Conservation (phyloP, 2,797 vertebrate genomes). For the Danionella dracula region DNA sequence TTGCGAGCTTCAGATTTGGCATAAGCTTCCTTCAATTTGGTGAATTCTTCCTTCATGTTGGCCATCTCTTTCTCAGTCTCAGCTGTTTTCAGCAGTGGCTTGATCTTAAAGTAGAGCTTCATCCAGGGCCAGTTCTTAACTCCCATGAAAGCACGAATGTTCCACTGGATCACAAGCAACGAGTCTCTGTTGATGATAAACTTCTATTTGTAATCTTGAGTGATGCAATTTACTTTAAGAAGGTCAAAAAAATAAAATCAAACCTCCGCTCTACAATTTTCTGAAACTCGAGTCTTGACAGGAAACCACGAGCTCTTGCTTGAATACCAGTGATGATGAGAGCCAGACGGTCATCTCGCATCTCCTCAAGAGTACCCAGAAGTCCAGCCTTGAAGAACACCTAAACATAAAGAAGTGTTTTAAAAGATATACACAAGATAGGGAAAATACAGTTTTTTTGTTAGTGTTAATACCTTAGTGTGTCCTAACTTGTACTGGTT, state of each 20-base stretch:
- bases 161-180: constrained; percentile 74
- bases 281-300: constrained; percentile 59
- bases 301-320: constrained; percentile 49
- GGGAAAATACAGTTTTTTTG: too few relatives aligned
- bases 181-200: constrained; percentile 58
- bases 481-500: constrained; percentile 60
- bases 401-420: constrained; percentile 21
- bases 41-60: constrained; percentile 66
- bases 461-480: constrained; percentile 34
- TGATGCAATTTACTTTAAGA: background rate
- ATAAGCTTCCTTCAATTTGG: constrained; percentile 60
- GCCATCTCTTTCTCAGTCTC: constrained; percentile 76
- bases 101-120: constrained; percentile 81
- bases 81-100: constrained; percentile 71
- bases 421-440: too few relatives aligned
- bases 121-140: constrained; percentile 85
- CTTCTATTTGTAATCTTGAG: background rate
- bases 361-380: constrained; percentile 58
- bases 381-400: constrained; percentile 67
- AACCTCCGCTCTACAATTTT: constrained; percentile 61
- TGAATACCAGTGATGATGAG: constrained; percentile 61
- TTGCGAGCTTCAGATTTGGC: constrained; percentile 61
- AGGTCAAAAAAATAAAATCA: background rate
- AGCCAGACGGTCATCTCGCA: constrained; percentile 60
- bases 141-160: constrained; percentile 77